Evolutionary conservation across 2,113 vertebrate species (phyloP).

Genomic region (Ptyas mucosa): DNA sequence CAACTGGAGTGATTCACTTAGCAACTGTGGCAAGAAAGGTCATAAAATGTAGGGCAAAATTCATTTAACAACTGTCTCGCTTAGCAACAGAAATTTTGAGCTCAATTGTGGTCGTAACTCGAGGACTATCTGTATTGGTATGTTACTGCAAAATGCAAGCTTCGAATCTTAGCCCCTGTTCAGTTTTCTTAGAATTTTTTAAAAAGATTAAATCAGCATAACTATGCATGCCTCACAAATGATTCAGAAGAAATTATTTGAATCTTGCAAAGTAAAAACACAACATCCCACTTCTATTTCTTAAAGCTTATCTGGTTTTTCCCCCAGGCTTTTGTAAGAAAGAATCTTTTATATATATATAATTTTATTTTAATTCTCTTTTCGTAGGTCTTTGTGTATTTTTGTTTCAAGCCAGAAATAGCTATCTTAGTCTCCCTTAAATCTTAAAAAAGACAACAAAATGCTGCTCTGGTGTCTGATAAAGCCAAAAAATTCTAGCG

Average conservation of each 20-base stretch:
- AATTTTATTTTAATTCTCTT: no score
- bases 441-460: no score
- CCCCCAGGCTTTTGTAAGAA: no score
- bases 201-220: neutral
- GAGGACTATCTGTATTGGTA: neutral
- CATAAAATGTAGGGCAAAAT: neutral
- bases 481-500: no score
- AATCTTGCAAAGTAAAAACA: neutral
- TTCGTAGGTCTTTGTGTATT: no score
- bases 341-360: no score
- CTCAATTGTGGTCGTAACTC: neutral
- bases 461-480: no score
- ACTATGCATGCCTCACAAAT: neutral
- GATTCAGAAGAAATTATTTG: neutral
- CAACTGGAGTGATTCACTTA: neutral
- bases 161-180: neutral
- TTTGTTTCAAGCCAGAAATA: no score
- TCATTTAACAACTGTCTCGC: neutral
- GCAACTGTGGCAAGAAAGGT: neutral
- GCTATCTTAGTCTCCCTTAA: no score
- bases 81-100: neutral
- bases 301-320: neutral
- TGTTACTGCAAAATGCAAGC: neutral
- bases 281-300: neutral
- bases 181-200: neutral